phyloP scores from a whole-genome alignment of 2,888 invertebrate genomes.

The Lampropteryx suffumata region DNA sequence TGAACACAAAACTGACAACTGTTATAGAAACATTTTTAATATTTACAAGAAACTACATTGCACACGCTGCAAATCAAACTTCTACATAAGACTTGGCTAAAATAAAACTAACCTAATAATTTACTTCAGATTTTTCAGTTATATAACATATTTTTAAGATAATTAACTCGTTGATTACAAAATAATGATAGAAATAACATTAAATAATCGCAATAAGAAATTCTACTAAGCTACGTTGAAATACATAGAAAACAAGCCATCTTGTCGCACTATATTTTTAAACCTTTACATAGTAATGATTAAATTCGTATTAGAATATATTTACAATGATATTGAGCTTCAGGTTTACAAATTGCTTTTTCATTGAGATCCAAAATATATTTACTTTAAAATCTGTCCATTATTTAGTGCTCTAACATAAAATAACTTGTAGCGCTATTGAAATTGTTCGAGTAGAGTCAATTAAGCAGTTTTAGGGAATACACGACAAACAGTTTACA shows the following conservation, averaged over 20 bases:
- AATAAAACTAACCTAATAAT: not conserved
- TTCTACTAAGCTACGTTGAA: slow-evolving; percentile 3
- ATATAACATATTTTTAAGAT: not conserved
- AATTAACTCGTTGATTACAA: slow-evolving; percentile 10
- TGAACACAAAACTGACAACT: slow-evolving; percentile 34
- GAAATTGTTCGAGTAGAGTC: too few relatives aligned
- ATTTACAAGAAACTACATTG: slow-evolving; percentile 40
- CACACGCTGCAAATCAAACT: slow-evolving; percentile 23
- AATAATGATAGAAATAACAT: slow-evolving; percentile 10
- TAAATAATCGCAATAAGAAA: slow-evolving; percentile 2
- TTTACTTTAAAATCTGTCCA: too few relatives aligned
- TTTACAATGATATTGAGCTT: slow-evolving; percentile 8
- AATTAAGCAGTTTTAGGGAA: too few relatives aligned
- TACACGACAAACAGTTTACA: too few relatives aligned
- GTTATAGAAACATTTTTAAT: slow-evolving; percentile 29
- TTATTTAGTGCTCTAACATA: too few relatives aligned
- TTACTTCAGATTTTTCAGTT: slow-evolving; percentile 8
- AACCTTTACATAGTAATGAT: not conserved
- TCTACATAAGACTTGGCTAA: slow-evolving; percentile 16
- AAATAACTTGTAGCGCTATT: too few relatives aligned
- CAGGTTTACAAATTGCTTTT: too few relatives aligned
- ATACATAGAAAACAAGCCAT: not conserved
- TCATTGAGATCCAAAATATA: not conserved
- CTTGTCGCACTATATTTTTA: too few relatives aligned
- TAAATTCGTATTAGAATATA: slow-evolving; percentile 17